Evolutionary conservation across 2,888 invertebrate genomes (phyloP).

Genomic region (Amiota minor): DNA sequence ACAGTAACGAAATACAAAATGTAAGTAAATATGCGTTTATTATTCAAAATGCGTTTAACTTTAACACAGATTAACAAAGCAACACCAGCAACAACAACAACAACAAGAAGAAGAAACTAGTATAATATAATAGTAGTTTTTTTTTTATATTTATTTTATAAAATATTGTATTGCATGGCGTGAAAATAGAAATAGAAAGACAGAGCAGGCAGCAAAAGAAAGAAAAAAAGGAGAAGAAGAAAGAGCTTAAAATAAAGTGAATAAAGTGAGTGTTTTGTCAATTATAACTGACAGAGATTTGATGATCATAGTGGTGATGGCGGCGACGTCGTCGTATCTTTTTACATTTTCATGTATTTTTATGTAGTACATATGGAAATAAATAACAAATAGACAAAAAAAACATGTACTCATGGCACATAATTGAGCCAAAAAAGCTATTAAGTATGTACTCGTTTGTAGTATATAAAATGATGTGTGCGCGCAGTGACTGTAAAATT

Average conservation of each 20-base stretch:
- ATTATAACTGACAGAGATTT: no score
- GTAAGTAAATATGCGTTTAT: conserved; percentile 30
- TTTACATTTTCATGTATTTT: no score
- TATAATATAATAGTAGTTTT: not conserved
- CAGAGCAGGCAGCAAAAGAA: not conserved
- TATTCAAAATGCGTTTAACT: conserved; percentile 49
- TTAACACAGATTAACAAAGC: conserved; percentile 13
- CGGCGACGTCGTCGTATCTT: no score
- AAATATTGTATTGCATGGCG: no score
- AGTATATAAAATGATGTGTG: not conserved
- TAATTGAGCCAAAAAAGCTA: not conserved
- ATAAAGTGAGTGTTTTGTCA: conserved; percentile 1
- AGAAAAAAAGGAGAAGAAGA: not conserved
- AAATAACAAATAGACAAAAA: no score
- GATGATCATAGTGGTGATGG: no score
- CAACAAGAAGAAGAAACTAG: not conserved
- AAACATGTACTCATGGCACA: not conserved
- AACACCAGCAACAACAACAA: not conserved
- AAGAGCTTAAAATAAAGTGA: not conserved
- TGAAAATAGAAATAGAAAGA: not conserved
- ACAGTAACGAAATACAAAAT: conserved; percentile 8
- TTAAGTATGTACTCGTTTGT: no score
- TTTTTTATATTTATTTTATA: no score
- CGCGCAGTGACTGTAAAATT: conserved; percentile 23
- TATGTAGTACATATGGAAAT: not conserved